A percentile compares a stretch with the other conserved stretches of the same genome.
Evolutionary conservation across 2,888 invertebrate genomes (phyloP).

Genomic region (Octonoba sinensis): DNA sequence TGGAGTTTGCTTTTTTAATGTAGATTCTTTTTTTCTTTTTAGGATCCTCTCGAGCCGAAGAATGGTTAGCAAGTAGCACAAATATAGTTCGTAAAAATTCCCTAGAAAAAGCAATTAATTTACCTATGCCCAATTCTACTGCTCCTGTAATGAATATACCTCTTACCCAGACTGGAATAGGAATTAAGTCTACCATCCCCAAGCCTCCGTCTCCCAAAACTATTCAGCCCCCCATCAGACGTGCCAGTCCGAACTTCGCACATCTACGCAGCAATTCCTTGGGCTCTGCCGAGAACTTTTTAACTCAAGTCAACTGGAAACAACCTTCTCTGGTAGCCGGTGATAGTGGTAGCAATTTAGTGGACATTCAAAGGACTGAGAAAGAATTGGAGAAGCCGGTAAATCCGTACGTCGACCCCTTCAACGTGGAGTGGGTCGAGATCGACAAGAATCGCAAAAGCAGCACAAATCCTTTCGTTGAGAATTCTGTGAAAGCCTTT

Average conservation of each 20-base stretch:
- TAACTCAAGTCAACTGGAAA: slow-evolving; percentile 51
- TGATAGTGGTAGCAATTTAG: slow-evolving; percentile 20
- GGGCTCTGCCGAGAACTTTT: slow-evolving; percentile 71
- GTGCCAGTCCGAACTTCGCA: slow-evolving; percentile 75
- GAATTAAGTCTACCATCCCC: slow-evolving; percentile 65
- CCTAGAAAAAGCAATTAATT: slow-evolving; percentile 65
- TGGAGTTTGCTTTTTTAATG: background rate
- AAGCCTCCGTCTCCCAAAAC: slow-evolving; percentile 65
- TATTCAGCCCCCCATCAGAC: slow-evolving; percentile 69
- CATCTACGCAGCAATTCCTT: slow-evolving; percentile 75
- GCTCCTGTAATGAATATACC: slow-evolving; percentile 23
- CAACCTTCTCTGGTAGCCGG: slow-evolving; percentile 9
- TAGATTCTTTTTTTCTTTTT: background rate
- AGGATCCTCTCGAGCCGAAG: slow-evolving; percentile 59
- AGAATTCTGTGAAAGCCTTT: slow-evolving; percentile 75
- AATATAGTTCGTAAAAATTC: slow-evolving; percentile 61
- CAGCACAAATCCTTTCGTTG: slow-evolving; percentile 77
- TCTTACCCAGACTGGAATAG: slow-evolving; percentile 29
- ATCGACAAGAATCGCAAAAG: slow-evolving; percentile 73
- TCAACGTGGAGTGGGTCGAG: slow-evolving; percentile 87
- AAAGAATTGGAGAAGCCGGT: slow-evolving; percentile 29
- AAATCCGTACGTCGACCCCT: slow-evolving; percentile 76
- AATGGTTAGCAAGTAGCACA: slow-evolving; percentile 63
- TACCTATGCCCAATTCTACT: slow-evolving; percentile 16
- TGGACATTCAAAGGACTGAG: slow-evolving; percentile 43